Evolutionary conservation across 2,888 invertebrate genomes (phyloP), one percentile per base, ranked within the genome.

Genomic region (Acleris cristana): DNA sequence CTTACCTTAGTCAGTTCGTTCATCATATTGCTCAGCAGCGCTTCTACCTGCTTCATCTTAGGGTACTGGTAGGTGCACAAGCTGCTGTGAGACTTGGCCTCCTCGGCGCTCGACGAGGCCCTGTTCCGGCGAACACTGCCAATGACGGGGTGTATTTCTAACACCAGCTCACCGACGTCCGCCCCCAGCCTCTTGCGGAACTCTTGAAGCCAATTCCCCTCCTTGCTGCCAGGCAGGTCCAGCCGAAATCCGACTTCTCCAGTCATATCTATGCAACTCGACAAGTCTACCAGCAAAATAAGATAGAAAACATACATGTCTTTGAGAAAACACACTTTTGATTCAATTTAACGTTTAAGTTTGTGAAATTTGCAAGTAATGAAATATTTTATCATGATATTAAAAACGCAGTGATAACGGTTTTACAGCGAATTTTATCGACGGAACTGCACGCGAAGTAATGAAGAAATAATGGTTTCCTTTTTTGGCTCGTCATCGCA

Each of bases 21-120:
- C 83, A 82, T 82, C 84, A 85, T 83, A 26, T 82, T 77, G 63
- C 85, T 83, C 60, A 86, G 73, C 52, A 86, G 69, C 0, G 78
- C 78, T 12, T 81, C 72, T 5, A 79, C 66, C 40, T 85, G 84
- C 14, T 72, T 56, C 40, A 65, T 56, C 56, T 83, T 76, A 0
- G 85, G 85, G 44, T 76, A 77, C 73, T 79, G 79, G 73, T 83
- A 86, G 19, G 71, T 40, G 70, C 86, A 85, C 40, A 58, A 12
- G 45, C 5, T 57, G 16, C 10, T 40, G 40, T 14, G 40, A 40
- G 40, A 14, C 4, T 23, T 21, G 4, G 2, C 3, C 45, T 8
- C 23, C 10, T 19, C 3, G 56, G 8, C 6, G 16, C 19, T 7
- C 3, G 12, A 14, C 40, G 12, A 5, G 44, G 0, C 23, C 26